Conservation (phyloP, 2,888 invertebrate genomes). For the Cataglyphis livida region DNA sequence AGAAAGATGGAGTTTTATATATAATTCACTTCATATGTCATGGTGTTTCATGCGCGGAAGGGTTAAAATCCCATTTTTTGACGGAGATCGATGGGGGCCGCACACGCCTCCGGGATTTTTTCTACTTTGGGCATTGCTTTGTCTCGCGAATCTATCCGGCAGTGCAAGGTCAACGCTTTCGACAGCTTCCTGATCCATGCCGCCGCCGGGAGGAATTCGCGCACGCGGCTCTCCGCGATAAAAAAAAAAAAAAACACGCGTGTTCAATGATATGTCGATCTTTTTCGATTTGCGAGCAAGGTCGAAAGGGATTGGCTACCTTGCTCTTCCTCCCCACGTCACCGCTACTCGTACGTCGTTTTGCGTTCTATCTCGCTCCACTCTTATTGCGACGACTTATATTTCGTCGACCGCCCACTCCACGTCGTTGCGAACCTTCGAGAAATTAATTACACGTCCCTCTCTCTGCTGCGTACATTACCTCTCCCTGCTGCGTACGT, state of each 20-base stretch:
- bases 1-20: neutral
- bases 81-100: slow-evolving; percentile 32
- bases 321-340: slow-evolving; percentile 57
- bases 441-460: slow-evolving; percentile 56
- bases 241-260: slow-evolving; percentile 32
- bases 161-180: slow-evolving; percentile 69
- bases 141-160: slow-evolving; percentile 59
- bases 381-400: slow-evolving; percentile 7
- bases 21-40: neutral
- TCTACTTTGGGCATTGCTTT: slow-evolving; percentile 30
- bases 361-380: slow-evolving; percentile 11
- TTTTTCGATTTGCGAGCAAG: slow-evolving; percentile 76
- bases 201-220: slow-evolving; percentile 32
- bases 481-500: neutral
- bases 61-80: slow-evolving; percentile 8
- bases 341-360: neutral
- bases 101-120: slow-evolving; percentile 20
- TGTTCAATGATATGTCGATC: slow-evolving; percentile 67
- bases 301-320: slow-evolving; percentile 75
- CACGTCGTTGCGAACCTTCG: slow-evolving; percentile 44
- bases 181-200: slow-evolving; percentile 74
- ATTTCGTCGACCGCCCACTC: slow-evolving; percentile 48
- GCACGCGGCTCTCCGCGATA: slow-evolving; percentile 29
- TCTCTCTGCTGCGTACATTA: slow-evolving; percentile 25
- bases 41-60: neutral